Conservation (phyloP, 2,113 vertebrate genomes). For the Lagopus muta region DNA sequence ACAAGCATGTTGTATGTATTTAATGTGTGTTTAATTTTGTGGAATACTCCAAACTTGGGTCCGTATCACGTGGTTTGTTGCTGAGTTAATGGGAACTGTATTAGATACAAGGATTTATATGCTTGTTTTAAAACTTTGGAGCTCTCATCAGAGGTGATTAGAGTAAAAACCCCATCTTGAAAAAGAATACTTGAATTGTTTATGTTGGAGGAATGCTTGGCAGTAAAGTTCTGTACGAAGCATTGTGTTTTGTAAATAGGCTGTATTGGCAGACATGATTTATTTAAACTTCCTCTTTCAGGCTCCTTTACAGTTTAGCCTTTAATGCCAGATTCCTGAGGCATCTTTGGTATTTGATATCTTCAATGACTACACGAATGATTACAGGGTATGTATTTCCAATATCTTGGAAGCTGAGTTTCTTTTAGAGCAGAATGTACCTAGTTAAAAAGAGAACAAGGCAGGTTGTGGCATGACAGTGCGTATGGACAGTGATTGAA, state of each 20-base stretch:
- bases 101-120: background rate
- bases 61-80: background rate
- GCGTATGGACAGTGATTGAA: background rate
- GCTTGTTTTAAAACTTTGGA: background rate
- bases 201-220: background rate
- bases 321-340: constrained; percentile 96
- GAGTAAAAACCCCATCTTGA: background rate
- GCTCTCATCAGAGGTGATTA: background rate
- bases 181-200: background rate
- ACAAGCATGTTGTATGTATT: background rate
- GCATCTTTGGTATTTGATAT: constrained; percentile 96
- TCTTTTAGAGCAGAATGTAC: background rate
- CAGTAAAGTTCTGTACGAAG: background rate
- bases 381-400: constrained; percentile 91
- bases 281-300: constrained; percentile 71
- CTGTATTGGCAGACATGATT: background rate
- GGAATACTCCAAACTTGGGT: background rate
- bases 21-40: background rate
- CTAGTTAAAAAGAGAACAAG: background rate
- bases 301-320: constrained; percentile 97
- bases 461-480: background rate
- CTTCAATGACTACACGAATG: constrained; percentile 98
- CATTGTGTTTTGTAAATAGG: background rate
- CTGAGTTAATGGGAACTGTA: background rate
- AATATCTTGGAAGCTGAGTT: background rate